Evolutionary conservation across 2,888 invertebrate species (phyloP).

Genomic region (Pogonocherus hispidulus): DNA sequence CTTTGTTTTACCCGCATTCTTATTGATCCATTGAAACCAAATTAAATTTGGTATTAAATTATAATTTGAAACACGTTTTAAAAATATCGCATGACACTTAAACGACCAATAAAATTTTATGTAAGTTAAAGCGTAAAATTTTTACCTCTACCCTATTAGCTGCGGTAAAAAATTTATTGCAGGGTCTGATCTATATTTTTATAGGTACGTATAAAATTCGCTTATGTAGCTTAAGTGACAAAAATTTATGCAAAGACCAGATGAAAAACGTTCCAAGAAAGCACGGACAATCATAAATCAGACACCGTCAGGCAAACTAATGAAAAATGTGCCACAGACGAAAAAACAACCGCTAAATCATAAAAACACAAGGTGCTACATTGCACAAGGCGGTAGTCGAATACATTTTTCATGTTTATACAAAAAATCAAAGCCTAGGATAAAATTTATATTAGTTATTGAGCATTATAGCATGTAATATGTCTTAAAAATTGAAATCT

Average conservation of each 20-base stretch:
- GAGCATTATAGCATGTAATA: too few relatives aligned
- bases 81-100: conserved; percentile 21
- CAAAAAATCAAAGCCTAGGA: background rate
- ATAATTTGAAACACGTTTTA: background rate
- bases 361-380: conserved; percentile 46
- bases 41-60: conserved; percentile 8
- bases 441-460: conserved; percentile 14
- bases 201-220: conserved; percentile 55
- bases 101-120: conserved; percentile 45
- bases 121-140: conserved; percentile 36
- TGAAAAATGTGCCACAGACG: conserved; percentile 58
- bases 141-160: conserved; percentile 48
- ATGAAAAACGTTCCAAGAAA: conserved; percentile 52
- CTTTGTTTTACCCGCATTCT: background rate
- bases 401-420: conserved; percentile 23
- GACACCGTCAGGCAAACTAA: conserved; percentile 53
- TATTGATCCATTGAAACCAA: background rate
- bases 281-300: conserved; percentile 58
- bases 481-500: too few relatives aligned
- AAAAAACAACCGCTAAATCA: conserved; percentile 49
- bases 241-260: conserved; percentile 56
- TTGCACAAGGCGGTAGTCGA: conserved; percentile 7
- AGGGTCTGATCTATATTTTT: conserved; percentile 52
- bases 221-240: conserved; percentile 57
- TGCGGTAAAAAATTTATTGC: conserved; percentile 51